Conservation (phyloP, 1,140 invertebrate species). For the Drosophila ficusphila region DNA sequence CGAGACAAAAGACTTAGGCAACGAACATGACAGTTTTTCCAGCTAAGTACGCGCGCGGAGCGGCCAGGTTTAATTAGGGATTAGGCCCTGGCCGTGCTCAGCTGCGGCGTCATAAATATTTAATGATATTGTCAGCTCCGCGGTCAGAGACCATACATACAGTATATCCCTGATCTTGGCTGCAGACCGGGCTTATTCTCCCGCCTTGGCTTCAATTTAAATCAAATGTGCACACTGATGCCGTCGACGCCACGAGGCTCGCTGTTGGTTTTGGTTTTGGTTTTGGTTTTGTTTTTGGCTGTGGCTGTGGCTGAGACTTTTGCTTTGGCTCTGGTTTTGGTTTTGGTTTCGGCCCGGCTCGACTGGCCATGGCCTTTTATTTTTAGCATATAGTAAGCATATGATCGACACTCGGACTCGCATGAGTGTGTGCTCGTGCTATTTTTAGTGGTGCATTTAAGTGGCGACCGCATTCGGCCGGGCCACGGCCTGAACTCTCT, state of each 20-base stretch:
- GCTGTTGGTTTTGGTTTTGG: conserved; percentile 7
- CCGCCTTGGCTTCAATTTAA: conserved; percentile 73
- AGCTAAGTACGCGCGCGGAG: conserved; percentile 54
- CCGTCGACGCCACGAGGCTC: conserved; percentile 47
- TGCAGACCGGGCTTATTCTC: conserved; percentile 13
- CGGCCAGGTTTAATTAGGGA: conserved; percentile 56
- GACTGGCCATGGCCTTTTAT: conserved; percentile 53
- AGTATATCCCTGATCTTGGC: conserved; percentile 62
- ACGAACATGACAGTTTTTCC: conserved; percentile 70
- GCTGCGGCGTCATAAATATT: conserved; percentile 71
- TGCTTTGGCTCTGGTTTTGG: conserved; percentile 2
- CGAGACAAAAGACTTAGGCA: conserved; percentile 60
- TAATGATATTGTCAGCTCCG: conserved; percentile 73
- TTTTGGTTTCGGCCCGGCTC: conserved; percentile 1
- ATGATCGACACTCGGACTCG: conserved; percentile 61
- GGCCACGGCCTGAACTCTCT: conserved; percentile 71
- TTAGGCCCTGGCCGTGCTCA: conserved; percentile 44
- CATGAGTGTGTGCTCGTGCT: conserved; percentile 45
- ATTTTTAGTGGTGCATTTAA: conserved; percentile 77
- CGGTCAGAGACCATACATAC: conserved; percentile 34
- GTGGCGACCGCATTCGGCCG: conserved; percentile 63
- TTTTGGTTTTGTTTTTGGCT: conserved; percentile 1
- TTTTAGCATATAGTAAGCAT: conserved; percentile 68
- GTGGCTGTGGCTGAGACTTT: too few species aligned
- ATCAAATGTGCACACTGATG: conserved; percentile 74